phyloP scores from a whole-genome alignment of 2,797 vertebrate species.

The Mallotus villosus region DNA sequence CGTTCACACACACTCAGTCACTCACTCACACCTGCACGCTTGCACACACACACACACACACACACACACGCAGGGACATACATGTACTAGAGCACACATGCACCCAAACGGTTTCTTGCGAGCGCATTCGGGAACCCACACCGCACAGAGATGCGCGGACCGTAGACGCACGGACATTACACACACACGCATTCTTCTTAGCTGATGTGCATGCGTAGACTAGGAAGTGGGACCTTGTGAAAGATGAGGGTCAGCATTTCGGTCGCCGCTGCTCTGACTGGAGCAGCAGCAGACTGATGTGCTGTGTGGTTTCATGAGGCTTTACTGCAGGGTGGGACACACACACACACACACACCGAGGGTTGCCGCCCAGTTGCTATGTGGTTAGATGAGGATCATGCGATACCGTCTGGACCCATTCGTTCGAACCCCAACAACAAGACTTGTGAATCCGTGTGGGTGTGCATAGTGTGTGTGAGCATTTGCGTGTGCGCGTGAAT shows the following conservation, averaged over 20 bases:
- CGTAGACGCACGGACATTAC: slow-evolving; percentile 7
- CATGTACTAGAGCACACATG: slow-evolving; percentile 8
- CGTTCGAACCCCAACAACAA: slow-evolving; percentile 45
- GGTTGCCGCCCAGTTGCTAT: slow-evolving; percentile 18
- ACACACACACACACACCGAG: background rate
- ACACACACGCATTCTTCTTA: slow-evolving; percentile 31
- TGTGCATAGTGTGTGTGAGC: slow-evolving; percentile 30
- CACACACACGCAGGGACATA: slow-evolving; percentile 6
- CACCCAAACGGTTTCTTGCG: background rate
- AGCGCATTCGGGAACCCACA: background rate
- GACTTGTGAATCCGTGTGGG: slow-evolving; percentile 27
- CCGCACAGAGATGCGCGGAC: slow-evolving; percentile 18
- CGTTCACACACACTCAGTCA: slow-evolving; percentile 19
- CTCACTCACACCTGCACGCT: background rate
- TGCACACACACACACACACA: background rate
- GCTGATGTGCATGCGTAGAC: slow-evolving; percentile 53
- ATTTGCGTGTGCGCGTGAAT: background rate
- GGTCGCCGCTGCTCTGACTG: slow-evolving; percentile 68
- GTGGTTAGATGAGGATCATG: slow-evolving; percentile 42
- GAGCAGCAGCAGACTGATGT: slow-evolving; percentile 53
- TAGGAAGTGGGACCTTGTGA: slow-evolving; percentile 61
- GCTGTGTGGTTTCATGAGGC: slow-evolving; percentile 63
- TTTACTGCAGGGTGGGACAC: slow-evolving; percentile 63
- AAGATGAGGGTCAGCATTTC: slow-evolving; percentile 75
- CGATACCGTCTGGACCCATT: slow-evolving; percentile 63